Conservation (phyloP, 2,797 vertebrate genomes). For the Chrysocyon brachyurus region DNA sequence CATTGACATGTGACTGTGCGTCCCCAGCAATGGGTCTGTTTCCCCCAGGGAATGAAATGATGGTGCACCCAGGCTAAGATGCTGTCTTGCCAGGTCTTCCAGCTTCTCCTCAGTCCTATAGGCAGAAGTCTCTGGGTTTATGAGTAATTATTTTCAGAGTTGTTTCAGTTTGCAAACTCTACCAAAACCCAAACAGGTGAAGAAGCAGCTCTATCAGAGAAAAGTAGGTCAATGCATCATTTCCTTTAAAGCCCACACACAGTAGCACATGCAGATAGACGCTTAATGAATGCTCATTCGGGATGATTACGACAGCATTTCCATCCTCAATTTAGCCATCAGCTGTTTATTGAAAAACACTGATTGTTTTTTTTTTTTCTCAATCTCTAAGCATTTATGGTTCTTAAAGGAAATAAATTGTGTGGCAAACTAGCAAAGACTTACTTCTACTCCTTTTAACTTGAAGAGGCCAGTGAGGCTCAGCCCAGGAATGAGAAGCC, state of each 20-base stretch:
- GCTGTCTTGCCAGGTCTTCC: background rate
- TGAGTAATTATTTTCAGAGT: background rate
- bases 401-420: conserved; percentile 51
- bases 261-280: background rate
- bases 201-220: background rate
- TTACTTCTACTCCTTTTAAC: background rate
- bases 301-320: background rate
- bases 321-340: conserved; percentile 45
- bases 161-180: background rate
- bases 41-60: background rate
- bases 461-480: background rate
- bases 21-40: background rate
- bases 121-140: background rate
- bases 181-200: background rate
- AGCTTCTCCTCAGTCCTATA: background rate
- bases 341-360: conserved; percentile 69
- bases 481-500: too few species aligned
- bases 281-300: background rate
- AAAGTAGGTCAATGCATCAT: conserved; percentile 31
- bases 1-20: rapidly evolving
- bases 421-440: background rate
- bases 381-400: conserved; percentile 26
- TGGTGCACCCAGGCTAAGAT: rapidly evolving
- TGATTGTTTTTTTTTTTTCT: background rate
- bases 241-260: background rate